A percentile compares a stretch with the other conserved stretches of the same genome.
phyloP scores from a whole-genome alignment of 2,797 vertebrate genomes.

The Manis crassicaudata region DNA sequence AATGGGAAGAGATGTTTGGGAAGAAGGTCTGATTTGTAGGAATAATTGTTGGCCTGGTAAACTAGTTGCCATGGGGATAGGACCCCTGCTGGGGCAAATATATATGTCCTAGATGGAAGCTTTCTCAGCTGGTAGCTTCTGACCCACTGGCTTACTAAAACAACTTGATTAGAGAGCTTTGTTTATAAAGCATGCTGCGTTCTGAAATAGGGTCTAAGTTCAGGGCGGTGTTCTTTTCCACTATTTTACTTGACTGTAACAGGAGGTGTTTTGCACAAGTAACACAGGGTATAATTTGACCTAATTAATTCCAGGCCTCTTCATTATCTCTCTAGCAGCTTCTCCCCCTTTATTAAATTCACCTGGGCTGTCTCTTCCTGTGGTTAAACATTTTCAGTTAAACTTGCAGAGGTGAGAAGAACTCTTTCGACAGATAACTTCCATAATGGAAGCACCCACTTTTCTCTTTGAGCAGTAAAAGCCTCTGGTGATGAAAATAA shows the following conservation, averaged over 20 bases:
- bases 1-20: not conserved
- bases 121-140: not conserved
- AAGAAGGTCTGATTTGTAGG: not conserved
- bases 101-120: not conserved
- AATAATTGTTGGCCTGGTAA: not conserved
- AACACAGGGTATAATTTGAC: conserved; percentile 42
- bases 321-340: not conserved
- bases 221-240: not conserved
- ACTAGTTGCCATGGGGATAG: not conserved
- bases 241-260: not conserved
- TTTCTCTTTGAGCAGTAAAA: conserved; percentile 17
- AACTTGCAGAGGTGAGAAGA: not conserved
- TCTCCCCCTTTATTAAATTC: not conserved
- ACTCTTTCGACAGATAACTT: not conserved
- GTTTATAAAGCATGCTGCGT: not conserved
- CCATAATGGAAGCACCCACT: not conserved
- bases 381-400: not conserved
- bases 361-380: not conserved
- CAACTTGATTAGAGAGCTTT: not conserved
- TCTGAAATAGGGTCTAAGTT: not conserved
- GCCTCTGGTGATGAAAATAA: not conserved
- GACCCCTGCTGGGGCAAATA: not conserved
- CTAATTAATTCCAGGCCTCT: conserved; percentile 53
- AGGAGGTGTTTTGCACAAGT: not conserved
- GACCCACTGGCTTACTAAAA: not conserved